Evolutionary conservation across 2,113 vertebrate species (phyloP), one percentile per base, ranked within the genome.

Genomic region (Indicator maculatus): DNA sequence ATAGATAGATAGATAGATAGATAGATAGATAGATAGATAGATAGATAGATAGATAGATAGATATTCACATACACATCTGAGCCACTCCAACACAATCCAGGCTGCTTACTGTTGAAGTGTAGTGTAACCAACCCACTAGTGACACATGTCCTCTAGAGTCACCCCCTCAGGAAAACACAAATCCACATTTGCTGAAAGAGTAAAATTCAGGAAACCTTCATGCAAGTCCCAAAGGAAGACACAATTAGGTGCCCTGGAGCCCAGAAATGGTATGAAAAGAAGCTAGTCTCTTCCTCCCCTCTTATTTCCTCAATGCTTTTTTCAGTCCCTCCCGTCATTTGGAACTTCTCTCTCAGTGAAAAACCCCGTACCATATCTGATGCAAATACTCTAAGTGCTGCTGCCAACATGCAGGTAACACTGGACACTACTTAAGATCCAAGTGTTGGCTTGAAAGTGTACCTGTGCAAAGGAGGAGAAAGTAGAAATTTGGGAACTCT

Each of bases 201-300:
- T 52, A 76, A 52, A 72, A 55, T 2, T 9, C 7, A 11, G 5
- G 16, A 61, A 70, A 41, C 33, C 12, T 15, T 77, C 13, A 31
- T 7, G 5, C 2, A 3, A 65, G 21, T 23, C 20, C 13, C 47
- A 36, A 70, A 65, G 41, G 21, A 33, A 71, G 19, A 28, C 10
- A 26, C 4, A 19, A 6, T 24, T 63, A 12, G 3, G 4, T 36
- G 8, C 3, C 64, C 59, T 50, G 41, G 16, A 75, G 11, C 17
- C 16, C 0, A 1, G 24, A 9, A 55, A 55, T 41, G 24, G 8
- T 1, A 5, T 1, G 1, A 9, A 88, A 69, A 4, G 2, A 52
- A 76, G 14, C 7, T 4, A 31, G 26, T 13, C 23, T 69, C 45
- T 58, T 41, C 6, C 36, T 70, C n/a, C 12, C 2, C 11, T 11